Evolutionary conservation across 2,113 vertebrate genomes (phyloP), one percentile per base, ranked within the genome.

Genomic region (Rynchops niger): DNA sequence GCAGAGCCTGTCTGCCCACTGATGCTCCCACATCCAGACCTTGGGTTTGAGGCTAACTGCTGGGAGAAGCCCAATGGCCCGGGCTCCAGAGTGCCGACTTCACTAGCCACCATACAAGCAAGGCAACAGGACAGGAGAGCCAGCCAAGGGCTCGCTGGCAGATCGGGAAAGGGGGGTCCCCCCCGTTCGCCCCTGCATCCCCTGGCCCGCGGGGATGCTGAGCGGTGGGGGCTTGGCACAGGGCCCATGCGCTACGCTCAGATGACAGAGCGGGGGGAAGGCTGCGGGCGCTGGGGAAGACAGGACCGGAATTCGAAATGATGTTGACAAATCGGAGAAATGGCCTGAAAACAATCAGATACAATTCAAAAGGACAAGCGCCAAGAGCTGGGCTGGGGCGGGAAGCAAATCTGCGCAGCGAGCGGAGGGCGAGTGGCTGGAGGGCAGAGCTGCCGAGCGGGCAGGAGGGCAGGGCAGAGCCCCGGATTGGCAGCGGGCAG

Each of bases 261-360:
- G 82, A 90, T 95, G 91, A 94, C 4, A 26, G 91, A 22, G 56
- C 7, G 13, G 38, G 50, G 84, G 90, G 81, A 30, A 86, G 82
- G 74, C 87, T 91, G 89, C 3, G 25, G 56, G 87, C 63, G 66
- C 87, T 14, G 3, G 78, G 74, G 70, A 90, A 94, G 95, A 91
- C 95, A 93, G 84, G 93, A 88, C 87, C 87, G 70, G 96, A 96
- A 97, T 95, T 94, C 36, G 0, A 96, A 96, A 95, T 90, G 96
- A 96, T 97, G 96, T 96, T 97, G 96, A 96, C 96, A 96, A 97
- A 96, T 97, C 15, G 71, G 95, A 96, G 95, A 96, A 97, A 96
- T 96, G 96, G 95, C 93, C 96, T 96, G 96, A 95, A 97, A 97
- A 96, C 93, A 96, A 94, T 95, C 87, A 93, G 93, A 97, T 95